phyloP scores from a whole-genome alignment of 2,797 vertebrate genomes.

The Prunella strophiata region DNA sequence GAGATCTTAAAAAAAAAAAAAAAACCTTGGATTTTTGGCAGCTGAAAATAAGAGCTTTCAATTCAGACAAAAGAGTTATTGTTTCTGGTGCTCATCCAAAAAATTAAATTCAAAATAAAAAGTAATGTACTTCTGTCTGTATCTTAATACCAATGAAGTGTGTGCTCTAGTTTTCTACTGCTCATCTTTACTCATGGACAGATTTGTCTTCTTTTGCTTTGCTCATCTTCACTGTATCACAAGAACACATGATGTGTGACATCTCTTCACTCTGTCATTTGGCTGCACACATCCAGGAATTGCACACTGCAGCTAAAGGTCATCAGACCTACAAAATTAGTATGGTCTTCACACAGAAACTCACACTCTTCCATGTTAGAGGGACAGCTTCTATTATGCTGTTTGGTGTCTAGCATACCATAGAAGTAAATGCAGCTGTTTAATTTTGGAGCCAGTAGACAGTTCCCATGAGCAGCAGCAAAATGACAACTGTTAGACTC shows the following conservation, averaged over 20 bases:
- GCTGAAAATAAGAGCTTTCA: slow-evolving; percentile 18
- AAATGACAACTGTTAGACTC: not conserved
- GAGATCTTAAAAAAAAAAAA: not conserved
- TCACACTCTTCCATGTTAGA: not conserved
- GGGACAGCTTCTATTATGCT: not conserved
- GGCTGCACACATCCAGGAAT: not conserved
- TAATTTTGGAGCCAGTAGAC: not conserved
- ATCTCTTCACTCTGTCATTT: not conserved
- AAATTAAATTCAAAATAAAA: slow-evolving; percentile 21
- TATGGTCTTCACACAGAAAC: not conserved
- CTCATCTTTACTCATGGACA: not conserved
- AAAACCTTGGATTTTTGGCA: not conserved
- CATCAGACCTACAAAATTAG: not conserved
- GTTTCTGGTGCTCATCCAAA: slow-evolving; percentile 13
- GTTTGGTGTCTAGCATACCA: not conserved
- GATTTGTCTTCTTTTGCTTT: not conserved
- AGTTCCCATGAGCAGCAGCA: not conserved
- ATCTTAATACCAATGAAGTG: not conserved
- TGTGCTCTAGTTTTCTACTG: not conserved
- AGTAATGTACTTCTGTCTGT: not conserved
- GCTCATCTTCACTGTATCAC: not conserved
- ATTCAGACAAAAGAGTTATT: slow-evolving; percentile 45
- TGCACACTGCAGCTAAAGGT: not conserved
- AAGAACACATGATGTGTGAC: not conserved
- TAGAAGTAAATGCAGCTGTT: not conserved